phyloP scores from a whole-genome alignment of 2,113 vertebrate species.

The Oceanites oceanicus region DNA sequence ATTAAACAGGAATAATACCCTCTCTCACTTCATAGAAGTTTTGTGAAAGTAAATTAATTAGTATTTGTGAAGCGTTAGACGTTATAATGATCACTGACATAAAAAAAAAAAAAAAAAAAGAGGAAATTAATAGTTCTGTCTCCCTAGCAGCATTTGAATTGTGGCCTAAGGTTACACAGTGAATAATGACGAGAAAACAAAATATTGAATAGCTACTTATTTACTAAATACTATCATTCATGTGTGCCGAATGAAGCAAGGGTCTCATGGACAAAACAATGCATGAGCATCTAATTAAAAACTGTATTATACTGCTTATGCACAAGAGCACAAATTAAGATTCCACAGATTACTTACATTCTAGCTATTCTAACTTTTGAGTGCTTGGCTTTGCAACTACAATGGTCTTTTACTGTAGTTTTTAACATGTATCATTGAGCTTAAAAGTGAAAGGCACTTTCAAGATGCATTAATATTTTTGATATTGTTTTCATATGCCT shows the following conservation, averaged over 20 bases:
- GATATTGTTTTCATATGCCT: neutral
- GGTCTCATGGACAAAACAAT: neutral
- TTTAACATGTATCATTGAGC: neutral
- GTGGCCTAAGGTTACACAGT: neutral
- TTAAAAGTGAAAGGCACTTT: neutral
- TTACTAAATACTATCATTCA: neutral
- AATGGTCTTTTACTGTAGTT: neutral
- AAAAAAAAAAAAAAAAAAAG: neutral
- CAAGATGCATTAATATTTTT: neutral
- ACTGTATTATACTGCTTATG: neutral
- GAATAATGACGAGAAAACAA: neutral
- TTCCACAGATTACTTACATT: neutral
- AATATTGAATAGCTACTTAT: neutral
- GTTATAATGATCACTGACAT: neutral
- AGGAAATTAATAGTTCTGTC: neutral
- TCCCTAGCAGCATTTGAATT: neutral
- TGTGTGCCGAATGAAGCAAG: neutral
- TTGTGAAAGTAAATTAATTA: neutral
- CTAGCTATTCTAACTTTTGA: neutral
- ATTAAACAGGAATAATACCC: neutral
- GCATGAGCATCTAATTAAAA: neutral
- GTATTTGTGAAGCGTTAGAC: neutral
- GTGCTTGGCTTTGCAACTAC: neutral
- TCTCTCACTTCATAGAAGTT: neutral
- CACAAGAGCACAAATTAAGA: neutral